A percentile compares a stretch with the other conserved stretches of the same genome.
Conservation (phyloP, 1,140 invertebrate genomes). For the Chlorops oryzae region DNA sequence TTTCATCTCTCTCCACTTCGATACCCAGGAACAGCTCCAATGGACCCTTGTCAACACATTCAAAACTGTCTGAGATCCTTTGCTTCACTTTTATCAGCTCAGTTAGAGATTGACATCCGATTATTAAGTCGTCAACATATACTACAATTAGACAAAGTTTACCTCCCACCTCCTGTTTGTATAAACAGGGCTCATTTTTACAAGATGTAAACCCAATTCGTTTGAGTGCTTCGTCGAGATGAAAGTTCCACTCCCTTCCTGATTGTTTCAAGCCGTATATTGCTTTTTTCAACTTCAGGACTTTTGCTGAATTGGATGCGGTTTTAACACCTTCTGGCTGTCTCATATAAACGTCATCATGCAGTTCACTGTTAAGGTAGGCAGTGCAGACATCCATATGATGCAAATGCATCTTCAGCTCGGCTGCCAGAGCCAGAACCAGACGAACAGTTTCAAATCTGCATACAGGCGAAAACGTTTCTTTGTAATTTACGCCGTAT, state of each 20-base stretch:
- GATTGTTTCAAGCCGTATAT: conserved; percentile 3
- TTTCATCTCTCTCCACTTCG: not conserved
- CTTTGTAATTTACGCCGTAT: conserved; percentile 37
- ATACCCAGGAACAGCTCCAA: not conserved
- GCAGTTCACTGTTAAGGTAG: conserved; percentile 46
- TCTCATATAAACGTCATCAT: conserved; percentile 47
- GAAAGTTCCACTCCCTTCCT: conserved; percentile 28
- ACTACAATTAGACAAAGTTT: conserved; percentile 9
- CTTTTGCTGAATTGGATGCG: conserved; percentile 11
- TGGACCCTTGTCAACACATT: conserved; percentile 2
- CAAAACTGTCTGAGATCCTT: conserved; percentile 3
- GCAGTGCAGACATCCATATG: conserved; percentile 47
- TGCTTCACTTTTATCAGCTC: conserved; percentile 10
- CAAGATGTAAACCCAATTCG: conserved; percentile 15
- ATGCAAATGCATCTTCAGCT: conserved; percentile 27
- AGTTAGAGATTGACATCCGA: conserved; percentile 9
- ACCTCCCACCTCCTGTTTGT: not conserved
- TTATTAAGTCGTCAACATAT: conserved; percentile 28
- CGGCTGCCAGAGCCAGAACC: conserved; percentile 37
- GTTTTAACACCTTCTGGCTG: conserved; percentile 34
- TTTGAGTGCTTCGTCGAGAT: conserved; percentile 11
- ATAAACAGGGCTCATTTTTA: conserved; percentile 19
- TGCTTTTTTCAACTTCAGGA: conserved; percentile 1
- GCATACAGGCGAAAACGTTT: conserved; percentile 41
- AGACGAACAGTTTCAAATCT: conserved; percentile 34